Evolutionary conservation across 2,797 vertebrate species (phyloP).

Genomic region (Pipistrellus pipistrellus): DNA sequence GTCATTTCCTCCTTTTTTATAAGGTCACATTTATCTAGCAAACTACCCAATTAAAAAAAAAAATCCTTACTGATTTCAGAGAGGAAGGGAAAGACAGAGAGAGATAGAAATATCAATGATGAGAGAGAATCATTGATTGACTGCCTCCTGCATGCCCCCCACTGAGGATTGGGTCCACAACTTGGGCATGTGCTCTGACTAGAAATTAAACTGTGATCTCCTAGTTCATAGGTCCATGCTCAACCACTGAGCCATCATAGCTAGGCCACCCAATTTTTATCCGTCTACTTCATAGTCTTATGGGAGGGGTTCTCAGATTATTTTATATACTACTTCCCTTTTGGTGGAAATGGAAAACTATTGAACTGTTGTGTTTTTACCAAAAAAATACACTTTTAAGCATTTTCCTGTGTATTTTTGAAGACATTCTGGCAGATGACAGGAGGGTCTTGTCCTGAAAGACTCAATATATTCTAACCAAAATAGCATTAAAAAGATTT

Average conservation of each 20-base stretch:
- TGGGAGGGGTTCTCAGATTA: neutral
- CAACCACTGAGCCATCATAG: too few species aligned
- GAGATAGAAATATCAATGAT: too few species aligned
- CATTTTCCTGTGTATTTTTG: neutral
- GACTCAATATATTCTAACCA: neutral
- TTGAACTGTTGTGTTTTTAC: neutral
- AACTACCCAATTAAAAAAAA: neutral
- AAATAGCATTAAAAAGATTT: constrained; percentile 8
- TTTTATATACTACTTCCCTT: neutral
- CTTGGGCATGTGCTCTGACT: too few species aligned
- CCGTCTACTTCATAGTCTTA: neutral
- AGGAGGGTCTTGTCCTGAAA: constrained; percentile 19
- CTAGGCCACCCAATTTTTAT: neutral
- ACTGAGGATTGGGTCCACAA: too few species aligned
- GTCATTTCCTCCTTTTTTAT: neutral
- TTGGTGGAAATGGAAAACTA: constrained; percentile 11
- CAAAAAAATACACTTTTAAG: constrained; percentile 14
- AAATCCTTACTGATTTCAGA: too few species aligned
- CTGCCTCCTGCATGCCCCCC: too few species aligned
- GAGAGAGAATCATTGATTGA: too few species aligned
- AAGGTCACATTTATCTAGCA: neutral
- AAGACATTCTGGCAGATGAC: neutral
- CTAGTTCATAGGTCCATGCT: too few species aligned
- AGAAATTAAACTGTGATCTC: too few species aligned
- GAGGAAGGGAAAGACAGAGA: too few species aligned